These are phyloP conservation scores for Crambe crambe DNA, from an alignment of 37 sponge, comb jelly and placozoan species.

Conservation along the genomic window DNA sequence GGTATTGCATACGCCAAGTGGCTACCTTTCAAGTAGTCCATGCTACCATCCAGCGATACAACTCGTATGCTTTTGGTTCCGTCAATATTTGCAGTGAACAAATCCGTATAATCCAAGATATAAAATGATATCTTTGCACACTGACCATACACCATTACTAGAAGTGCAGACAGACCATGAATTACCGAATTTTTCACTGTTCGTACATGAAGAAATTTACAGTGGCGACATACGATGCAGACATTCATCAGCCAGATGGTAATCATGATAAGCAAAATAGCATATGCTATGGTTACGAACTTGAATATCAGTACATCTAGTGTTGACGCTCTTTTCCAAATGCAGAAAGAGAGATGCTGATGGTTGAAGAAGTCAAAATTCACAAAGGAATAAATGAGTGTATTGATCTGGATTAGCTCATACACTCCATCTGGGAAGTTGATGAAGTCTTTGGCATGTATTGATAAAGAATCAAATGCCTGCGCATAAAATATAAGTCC, in stretches of 20 bases:
- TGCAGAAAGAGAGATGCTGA: conserved; percentile 37
- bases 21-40: conserved; percentile 5
- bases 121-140: conserved; percentile 31
- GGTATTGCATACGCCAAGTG: conserved; percentile 55
- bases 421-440: not conserved
- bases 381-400: not conserved
- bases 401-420: not conserved
- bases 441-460: not conserved
- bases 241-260: not conserved
- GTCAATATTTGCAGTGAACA: not conserved
- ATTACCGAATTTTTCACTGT: conserved; percentile 3
- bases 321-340: conserved; percentile 35
- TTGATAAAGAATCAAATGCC: not conserved
- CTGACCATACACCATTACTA: conserved; percentile 40
- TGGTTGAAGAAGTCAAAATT: conserved; percentile 45
- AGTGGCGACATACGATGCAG: not conserved
- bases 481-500: conserved; percentile 10
- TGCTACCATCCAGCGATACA: conserved; percentile 7
- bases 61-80: not conserved
- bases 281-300: conserved; percentile 40
- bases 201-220: not conserved
- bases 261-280: conserved; percentile 12
- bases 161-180: conserved; percentile 42
- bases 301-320: conserved; percentile 35
- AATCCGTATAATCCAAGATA: not conserved